Evolutionary conservation across 2,888 invertebrate species (phyloP).

Genomic region (Tribolium freemani): DNA sequence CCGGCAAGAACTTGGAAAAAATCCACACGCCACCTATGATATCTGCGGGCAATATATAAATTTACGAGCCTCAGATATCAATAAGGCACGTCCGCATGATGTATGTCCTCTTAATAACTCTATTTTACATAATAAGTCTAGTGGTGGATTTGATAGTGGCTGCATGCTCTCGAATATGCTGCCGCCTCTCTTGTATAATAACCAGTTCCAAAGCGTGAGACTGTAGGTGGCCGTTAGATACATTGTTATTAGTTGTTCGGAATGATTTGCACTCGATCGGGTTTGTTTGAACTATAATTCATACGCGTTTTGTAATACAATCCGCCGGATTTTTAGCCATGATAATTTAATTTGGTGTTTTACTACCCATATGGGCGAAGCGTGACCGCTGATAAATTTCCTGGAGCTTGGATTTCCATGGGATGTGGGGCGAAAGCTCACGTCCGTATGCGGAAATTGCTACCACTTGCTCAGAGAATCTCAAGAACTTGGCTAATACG

Average conservation of each 20-base stretch:
- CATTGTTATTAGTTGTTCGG: constrained; percentile 59
- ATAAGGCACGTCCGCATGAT: constrained; percentile 59
- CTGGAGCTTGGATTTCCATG: neutral
- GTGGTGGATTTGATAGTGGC: constrained; percentile 49
- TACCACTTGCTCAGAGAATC: neutral
- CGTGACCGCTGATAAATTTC: neutral
- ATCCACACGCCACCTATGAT: constrained; percentile 50
- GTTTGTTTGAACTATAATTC: constrained; percentile 50
- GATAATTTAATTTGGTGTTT: constrained; percentile 21
- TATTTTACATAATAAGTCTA: constrained; percentile 56
- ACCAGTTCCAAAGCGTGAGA: constrained; percentile 61
- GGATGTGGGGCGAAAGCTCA: neutral
- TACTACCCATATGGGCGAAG: neutral
- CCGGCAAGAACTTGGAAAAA: constrained; percentile 28
- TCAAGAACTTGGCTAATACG: neutral
- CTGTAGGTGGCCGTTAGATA: constrained; percentile 63
- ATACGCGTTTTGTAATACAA: constrained; percentile 46
- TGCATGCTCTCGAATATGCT: constrained; percentile 35
- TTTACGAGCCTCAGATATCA: constrained; percentile 59
- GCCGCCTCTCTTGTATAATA: constrained; percentile 54
- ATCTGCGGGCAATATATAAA: constrained; percentile 50
- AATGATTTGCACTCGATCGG: constrained; percentile 58
- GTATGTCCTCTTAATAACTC: constrained; percentile 59
- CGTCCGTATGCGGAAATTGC: neutral
- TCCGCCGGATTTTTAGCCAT: constrained; percentile 19